Conservation (phyloP, 2,797 vertebrate species). For the Schizopygopsis malacanthus region DNA sequence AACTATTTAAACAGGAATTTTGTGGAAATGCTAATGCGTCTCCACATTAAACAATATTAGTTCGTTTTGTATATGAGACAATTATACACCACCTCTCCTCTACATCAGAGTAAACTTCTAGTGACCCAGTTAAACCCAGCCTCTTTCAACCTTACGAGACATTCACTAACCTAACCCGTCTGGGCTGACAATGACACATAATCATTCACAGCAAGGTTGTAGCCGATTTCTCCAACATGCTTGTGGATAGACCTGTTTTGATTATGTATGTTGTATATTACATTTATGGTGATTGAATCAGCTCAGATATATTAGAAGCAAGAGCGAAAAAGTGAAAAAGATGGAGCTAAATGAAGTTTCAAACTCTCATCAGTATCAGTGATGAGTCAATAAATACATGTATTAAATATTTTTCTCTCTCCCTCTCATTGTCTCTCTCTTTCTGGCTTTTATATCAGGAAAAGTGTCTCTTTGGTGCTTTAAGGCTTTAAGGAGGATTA, state of each 20-base stretch:
- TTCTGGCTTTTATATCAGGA: slow-evolving; percentile 10
- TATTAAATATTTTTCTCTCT: slow-evolving; percentile 30
- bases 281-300: not conserved
- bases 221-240: not conserved
- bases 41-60: not conserved
- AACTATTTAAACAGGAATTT: not conserved
- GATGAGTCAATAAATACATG: slow-evolving; percentile 44
- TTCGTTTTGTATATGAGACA: not conserved
- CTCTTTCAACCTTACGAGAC: slow-evolving; percentile 3
- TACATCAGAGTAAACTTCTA: slow-evolving; percentile 7
- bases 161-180: slow-evolving; percentile 16
- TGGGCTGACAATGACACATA: not conserved
- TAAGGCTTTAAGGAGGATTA: slow-evolving; percentile 53
- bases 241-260: not conserved
- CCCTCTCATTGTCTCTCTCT: not conserved
- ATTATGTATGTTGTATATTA: not conserved
- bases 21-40: not conserved
- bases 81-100: not conserved
- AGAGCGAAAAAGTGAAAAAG: slow-evolving; percentile 22
- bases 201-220: not conserved
- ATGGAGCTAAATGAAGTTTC: slow-evolving; percentile 31
- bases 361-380: slow-evolving; percentile 43
- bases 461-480: slow-evolving; percentile 45
- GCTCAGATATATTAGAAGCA: not conserved
- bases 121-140: slow-evolving; percentile 33